These are phyloP conservation scores for Drosophila colorata DNA, from an alignment of 2,888 invertebrate genomes.

Conservation along the genomic window DNA sequence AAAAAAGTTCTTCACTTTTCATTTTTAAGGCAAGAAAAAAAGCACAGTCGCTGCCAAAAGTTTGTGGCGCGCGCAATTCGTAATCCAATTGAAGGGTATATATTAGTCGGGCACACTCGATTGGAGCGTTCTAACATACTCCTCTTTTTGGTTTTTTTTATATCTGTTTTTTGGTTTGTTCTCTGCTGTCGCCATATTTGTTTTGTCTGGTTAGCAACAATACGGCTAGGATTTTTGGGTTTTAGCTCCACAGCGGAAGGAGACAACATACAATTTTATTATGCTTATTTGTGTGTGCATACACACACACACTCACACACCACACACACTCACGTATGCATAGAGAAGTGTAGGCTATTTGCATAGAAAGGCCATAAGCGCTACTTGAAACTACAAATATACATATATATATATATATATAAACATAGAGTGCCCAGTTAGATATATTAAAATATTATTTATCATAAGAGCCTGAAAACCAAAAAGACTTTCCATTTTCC, in stretches of 20 bases:
- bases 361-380: constrained; percentile 75
- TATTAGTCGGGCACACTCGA: neutral
- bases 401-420: neutral
- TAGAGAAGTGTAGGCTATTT: constrained; percentile 43
- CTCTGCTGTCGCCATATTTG: constrained; percentile 74
- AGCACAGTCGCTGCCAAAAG: no score
- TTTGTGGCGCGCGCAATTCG: no score
- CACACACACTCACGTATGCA: constrained; percentile 7
- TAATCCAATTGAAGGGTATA: neutral
- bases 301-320: constrained; percentile 1
- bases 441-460: constrained; percentile 55
- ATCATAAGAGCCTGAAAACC: constrained; percentile 32
- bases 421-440: constrained; percentile 47
- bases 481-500: constrained; percentile 19
- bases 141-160: constrained; percentile 2
- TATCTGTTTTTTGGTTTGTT: constrained; percentile 12
- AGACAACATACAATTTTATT: constrained; percentile 77
- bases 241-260: constrained; percentile 46
- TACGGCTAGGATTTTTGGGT: constrained; percentile 53
- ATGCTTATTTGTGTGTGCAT: constrained; percentile 65
- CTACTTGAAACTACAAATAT: constrained; percentile 57
- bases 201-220: constrained; percentile 69
- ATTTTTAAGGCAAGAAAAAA: no score
- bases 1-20: no score
- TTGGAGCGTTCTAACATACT: neutral